Base-by-base conservation (phyloP, 23 tunicate genomes). In the Ciona savignyi region DNA sequence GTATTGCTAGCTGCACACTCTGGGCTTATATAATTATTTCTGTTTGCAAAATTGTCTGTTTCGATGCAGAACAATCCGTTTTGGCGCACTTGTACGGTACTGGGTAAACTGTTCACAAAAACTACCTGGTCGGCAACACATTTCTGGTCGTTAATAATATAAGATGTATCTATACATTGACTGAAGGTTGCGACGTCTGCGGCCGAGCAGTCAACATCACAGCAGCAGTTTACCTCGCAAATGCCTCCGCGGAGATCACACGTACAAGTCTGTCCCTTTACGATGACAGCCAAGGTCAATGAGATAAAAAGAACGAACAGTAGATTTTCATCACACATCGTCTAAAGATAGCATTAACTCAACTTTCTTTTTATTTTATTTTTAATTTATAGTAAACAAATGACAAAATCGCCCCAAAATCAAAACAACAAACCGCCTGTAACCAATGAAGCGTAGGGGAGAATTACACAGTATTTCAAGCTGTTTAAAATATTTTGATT, bases 201-300 rank as follows among this genome's bases (percentile, higher is more conserved):
- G 2, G 66, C 23, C 11, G 80, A 72, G 71, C 88, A 81, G 23
- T 78, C 84, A 65, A 80, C 30, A 70, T 91, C 97, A 85, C 97
- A 91, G 66, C 97, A 91, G 51, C 97, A 91, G 60, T 91, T 80
- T 1, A 71, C 86, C 28, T 91, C 91, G 76, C 97, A 91, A 0
- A 60, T 1, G 0, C 31, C 62, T 29, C 31, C 27, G 0, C 67
- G 76, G 21, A 85, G 61, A 77, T 91, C 83, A 76, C 97, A 91
- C 20, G 70, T 42, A 56, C 97, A 90, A 1, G 74, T 62, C 29
- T 79, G 77, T 33, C 64, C 26, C 32, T 72, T 2, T 1, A 49
- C 67, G 27, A 63, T 25, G 27, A 63, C 67, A 63, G 56, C 56
- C 56, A 42, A 42, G 56, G 56, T 42, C 56, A 42, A 42, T 6